Percentiles rank a stretch among this genome's conserved stretches.
Evolutionary conservation across 2,797 vertebrate genomes (phyloP).

Genomic region (Anableps anableps): DNA sequence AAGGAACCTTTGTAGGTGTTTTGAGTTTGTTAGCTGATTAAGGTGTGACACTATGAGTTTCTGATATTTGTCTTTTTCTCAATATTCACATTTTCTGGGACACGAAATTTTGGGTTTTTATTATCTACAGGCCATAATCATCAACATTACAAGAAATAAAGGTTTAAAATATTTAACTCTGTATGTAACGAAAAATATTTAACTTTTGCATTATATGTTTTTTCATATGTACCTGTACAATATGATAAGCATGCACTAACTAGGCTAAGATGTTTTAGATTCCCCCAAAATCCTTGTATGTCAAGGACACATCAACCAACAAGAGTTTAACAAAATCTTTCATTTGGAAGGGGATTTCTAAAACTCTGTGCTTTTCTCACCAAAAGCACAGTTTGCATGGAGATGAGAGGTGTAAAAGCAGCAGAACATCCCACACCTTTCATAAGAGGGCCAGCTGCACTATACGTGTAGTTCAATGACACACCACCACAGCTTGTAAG

Average conservation of each 20-base stretch:
- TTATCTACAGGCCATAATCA: too few relatives aligned
- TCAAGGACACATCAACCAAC: background rate
- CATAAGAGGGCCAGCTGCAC: conserved; percentile 54
- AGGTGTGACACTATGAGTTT: background rate
- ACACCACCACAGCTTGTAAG: conserved; percentile 29
- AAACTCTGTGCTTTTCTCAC: background rate
- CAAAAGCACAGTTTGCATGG: conserved; percentile 3
- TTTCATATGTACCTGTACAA: background rate
- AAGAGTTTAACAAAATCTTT: background rate
- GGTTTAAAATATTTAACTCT: background rate
- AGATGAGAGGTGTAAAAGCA: conserved; percentile 5
- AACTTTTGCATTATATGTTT: background rate
- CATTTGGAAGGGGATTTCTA: background rate
- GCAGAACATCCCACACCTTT: conserved; percentile 33
- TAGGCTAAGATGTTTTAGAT: background rate
- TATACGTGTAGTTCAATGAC: conserved; percentile 40
- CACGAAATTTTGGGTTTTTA: too few relatives aligned
- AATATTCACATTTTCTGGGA: too few relatives aligned
- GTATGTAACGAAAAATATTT: background rate
- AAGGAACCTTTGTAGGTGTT: background rate
- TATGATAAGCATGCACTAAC: background rate
- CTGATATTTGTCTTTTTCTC: background rate
- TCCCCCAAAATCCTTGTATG: background rate
- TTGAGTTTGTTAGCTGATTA: background rate
- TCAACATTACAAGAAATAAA: too few relatives aligned